Conservation (phyloP, 2,888 invertebrate genomes). For the Tipula vernalis region DNA sequence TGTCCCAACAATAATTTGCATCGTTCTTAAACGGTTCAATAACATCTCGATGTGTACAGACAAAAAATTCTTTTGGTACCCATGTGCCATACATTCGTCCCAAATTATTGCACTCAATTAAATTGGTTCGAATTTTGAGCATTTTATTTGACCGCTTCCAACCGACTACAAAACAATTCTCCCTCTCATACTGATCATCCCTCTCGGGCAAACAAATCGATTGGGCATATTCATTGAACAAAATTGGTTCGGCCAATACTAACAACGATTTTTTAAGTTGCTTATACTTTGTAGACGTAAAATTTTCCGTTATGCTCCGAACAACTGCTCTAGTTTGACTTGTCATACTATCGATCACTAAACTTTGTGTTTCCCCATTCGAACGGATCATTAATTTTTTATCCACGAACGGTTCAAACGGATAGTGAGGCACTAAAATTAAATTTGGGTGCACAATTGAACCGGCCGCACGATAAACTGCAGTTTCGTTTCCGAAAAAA, state of each 20-base stretch:
- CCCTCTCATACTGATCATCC: neutral
- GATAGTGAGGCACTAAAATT: neutral
- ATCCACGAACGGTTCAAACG: neutral
- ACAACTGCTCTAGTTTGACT: neutral
- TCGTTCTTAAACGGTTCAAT: neutral
- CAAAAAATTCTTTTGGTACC: neutral
- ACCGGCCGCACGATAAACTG: neutral
- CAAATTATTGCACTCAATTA: neutral
- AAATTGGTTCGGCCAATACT: neutral
- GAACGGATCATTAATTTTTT: neutral
- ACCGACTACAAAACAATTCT: neutral
- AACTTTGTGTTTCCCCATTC: neutral
- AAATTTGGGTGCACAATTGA: neutral
- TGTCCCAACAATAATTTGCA: neutral
- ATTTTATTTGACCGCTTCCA: neutral
- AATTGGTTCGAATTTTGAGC: neutral
- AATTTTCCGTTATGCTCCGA: neutral
- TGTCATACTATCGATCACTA: neutral
- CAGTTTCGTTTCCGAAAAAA: neutral
- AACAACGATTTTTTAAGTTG: neutral
- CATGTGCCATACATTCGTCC: neutral
- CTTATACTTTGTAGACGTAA: neutral
- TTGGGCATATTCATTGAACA: neutral
- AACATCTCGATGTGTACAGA: neutral
- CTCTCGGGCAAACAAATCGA: neutral